Percentiles rank a stretch among this genome's conserved stretches.
Conservation (phyloP, 23 tunicate genomes). For the Trididemnum clinides region DNA sequence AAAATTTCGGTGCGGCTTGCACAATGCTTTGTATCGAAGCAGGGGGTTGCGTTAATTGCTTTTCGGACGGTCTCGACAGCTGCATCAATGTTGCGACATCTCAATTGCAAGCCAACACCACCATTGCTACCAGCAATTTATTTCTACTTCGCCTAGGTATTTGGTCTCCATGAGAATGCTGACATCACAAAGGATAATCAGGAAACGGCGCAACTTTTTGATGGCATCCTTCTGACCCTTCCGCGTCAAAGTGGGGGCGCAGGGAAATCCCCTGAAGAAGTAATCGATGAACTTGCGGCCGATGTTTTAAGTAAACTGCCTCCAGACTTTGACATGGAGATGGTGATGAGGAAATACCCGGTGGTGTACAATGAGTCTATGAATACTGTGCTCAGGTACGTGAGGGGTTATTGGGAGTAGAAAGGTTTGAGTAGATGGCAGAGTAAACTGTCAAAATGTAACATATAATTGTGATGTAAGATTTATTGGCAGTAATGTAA, state of each 20-base stretch:
- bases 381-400: slow-evolving; percentile 91
- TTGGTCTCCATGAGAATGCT: slow-evolving; percentile 98
- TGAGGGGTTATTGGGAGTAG: too few species aligned
- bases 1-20: not conserved
- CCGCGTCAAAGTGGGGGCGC: slow-evolving; percentile 92
- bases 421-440: too few species aligned
- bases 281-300: slow-evolving; percentile 80
- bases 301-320: slow-evolving; percentile 93
- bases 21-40: not conserved
- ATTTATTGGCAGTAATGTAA: too few species aligned
- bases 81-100: too few species aligned
- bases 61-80: too few species aligned
- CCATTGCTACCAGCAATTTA: too few species aligned
- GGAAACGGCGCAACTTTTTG: slow-evolving; percentile 91
- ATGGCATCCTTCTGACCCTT: slow-evolving; percentile 91
- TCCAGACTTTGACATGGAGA: slow-evolving; percentile 84
- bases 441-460: too few species aligned
- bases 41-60: too few species aligned
- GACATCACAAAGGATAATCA: slow-evolving; percentile 96
- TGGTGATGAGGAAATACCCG: slow-evolving; percentile 91
- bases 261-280: slow-evolving; percentile 89
- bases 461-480: too few species aligned
- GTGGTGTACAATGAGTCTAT: slow-evolving; percentile 90
- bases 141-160: slow-evolving; percentile 78
- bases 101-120: too few species aligned